Conservation (phyloP, 2,888 invertebrate species). For the Amiota minor region DNA sequence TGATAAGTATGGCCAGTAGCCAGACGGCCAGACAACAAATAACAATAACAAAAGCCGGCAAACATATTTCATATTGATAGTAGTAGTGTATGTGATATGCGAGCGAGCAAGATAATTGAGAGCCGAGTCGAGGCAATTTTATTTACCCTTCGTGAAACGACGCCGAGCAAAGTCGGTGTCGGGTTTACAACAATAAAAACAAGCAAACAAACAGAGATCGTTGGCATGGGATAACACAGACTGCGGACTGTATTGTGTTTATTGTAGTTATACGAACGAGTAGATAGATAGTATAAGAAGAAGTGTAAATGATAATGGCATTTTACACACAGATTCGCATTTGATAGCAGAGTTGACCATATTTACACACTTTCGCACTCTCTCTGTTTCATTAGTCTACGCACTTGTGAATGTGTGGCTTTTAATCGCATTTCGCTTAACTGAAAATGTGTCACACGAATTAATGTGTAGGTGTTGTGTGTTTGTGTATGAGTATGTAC, state of each 20-base stretch:
- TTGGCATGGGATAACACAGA: background rate
- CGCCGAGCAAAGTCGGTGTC: background rate
- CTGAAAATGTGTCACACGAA: constrained; percentile 7
- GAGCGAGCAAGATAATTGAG: background rate
- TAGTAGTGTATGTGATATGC: no score
- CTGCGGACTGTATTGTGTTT: background rate
- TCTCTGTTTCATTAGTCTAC: background rate
- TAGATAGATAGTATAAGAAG: no score
- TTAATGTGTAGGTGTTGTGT: background rate
- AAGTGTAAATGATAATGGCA: background rate
- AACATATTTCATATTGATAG: constrained; percentile 3
- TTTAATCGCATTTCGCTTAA: background rate
- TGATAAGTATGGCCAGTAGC: no score
- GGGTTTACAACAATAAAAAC: background rate
- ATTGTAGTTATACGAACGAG: no score
- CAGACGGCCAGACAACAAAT: background rate
- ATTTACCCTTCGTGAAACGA: background rate
- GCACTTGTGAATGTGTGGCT: background rate
- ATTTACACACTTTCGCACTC: background rate
- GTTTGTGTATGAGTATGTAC: background rate
- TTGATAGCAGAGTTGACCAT: constrained; percentile 2
- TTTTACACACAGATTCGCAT: constrained; percentile 16
- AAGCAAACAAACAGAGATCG: background rate
- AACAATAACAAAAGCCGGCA: constrained; percentile 20
- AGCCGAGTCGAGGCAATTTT: background rate